Conservation (phyloP, 2,797 vertebrate species). For the Halcyon badia region DNA sequence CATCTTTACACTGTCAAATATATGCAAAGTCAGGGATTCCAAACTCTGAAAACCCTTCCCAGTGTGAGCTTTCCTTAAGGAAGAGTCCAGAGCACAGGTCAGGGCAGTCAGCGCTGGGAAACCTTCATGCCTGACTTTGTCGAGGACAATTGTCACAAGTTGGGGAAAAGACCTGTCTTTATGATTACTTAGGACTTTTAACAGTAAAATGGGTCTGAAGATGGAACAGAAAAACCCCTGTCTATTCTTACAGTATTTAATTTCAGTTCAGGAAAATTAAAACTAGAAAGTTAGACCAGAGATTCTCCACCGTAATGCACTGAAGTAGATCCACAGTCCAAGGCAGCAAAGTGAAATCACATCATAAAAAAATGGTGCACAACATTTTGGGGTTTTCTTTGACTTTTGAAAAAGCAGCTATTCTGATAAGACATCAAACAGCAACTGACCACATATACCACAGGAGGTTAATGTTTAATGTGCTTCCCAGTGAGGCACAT, state of each 20-base stretch:
- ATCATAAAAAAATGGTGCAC: neutral
- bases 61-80: neutral
- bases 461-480: neutral
- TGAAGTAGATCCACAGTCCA: neutral
- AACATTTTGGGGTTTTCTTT: neutral
- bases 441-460: constrained; percentile 31
- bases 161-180: neutral
- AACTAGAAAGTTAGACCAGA: neutral
- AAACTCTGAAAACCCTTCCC: neutral
- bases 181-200: neutral
- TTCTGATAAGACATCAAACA: constrained; percentile 27
- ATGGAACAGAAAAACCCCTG: neutral
- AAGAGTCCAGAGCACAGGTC: neutral
- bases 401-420: neutral
- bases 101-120: neutral
- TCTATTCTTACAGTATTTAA: neutral
- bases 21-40: neutral
- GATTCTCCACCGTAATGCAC: neutral
- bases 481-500: neutral
- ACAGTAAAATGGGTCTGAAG: neutral
- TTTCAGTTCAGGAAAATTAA: neutral
- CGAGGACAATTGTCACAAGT: accelerated
- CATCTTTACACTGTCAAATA: neutral
- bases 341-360: neutral
- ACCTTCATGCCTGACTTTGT: neutral